Evolutionary conservation across 2,888 invertebrate genomes (phyloP), one percentile per base, ranked within the genome.

Genomic region (Volucella inflata): DNA sequence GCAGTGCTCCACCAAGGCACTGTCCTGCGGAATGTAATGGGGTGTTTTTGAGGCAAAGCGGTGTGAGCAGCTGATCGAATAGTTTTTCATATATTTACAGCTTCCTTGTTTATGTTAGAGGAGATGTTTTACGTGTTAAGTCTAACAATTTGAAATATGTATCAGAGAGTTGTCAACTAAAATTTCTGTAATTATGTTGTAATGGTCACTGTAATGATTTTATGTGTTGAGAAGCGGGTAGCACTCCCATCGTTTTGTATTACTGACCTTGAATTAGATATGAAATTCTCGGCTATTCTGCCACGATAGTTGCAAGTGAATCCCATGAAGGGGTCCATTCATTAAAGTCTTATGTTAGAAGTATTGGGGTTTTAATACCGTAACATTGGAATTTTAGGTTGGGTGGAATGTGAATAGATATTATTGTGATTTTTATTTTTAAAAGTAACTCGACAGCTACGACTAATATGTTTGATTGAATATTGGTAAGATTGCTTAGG

Each of bases 311-410:
- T 79, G 6, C 36, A n/a, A 8, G 50, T 3, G 67, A 67, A 6
- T 67, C 71, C 71, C 71, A 71, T 11, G 65, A 38, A 10, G 67
- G 51, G 21, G 65, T 82, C 64, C 71, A 72, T 1, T 36, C 46
- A 21, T 75, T 75, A 16, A 82, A 50, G 36, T 81, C 76, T 3
- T 65, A 76, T 51, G 17, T 30, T 30, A 30, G 30, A 30, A 30
- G 6, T 30, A 12, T 4, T 57, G 65, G 6, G 40, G 48, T 8
- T 16, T 0, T 9, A 70, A 21, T 11, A 48, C 12, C 12, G 17
- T 11, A 42, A 4, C n/a, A 50, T 9, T 44, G 30, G n/a, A 77
- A 70, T 11, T 36, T 30, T 51, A 67, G 51, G 11, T 74, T 44
- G 9, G 80, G 65, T 8, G 80, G 76, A 10, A 72, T 64, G 62